These are phyloP conservation scores for Eulacestoma nigropectus DNA, from an alignment of 2,113 vertebrate genomes.

Conservation along the genomic window DNA sequence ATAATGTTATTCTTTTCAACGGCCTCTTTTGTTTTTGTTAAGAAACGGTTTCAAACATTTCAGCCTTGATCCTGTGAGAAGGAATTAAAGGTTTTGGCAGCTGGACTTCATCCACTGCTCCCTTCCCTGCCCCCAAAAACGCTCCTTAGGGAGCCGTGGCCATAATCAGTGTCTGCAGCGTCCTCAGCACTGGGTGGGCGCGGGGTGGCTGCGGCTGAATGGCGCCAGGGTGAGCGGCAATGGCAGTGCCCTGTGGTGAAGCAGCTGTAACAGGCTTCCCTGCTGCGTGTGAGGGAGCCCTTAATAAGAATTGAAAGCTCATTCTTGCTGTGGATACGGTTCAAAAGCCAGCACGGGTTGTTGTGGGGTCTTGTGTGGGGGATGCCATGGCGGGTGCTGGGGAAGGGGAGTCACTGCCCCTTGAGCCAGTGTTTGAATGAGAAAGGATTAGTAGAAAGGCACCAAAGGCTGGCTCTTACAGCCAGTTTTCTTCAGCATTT, in stretches of 20 bases:
- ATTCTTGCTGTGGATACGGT: background rate
- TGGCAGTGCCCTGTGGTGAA: background rate
- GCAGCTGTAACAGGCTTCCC: background rate
- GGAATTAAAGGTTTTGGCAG: conserved; percentile 55
- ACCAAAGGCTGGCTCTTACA: background rate
- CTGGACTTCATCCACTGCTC: background rate
- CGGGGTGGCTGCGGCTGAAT: background rate
- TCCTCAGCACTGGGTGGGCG: background rate
- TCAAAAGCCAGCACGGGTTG: background rate
- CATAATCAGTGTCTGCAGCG: background rate
- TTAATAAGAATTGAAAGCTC: background rate
- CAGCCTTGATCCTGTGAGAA: conserved; percentile 44
- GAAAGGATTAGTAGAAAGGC: background rate
- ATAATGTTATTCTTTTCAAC: conserved; percentile 62
- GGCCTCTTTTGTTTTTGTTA: conserved; percentile 39
- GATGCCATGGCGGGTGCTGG: accelerated
- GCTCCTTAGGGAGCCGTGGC: background rate
- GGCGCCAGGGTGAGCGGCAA: background rate
- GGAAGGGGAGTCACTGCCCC: background rate
- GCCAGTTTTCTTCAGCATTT: accelerated
- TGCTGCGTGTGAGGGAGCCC: background rate
- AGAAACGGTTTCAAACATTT: conserved; percentile 46
- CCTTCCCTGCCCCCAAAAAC: background rate
- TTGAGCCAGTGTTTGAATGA: background rate
- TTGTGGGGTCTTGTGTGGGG: background rate